Evolutionary conservation across 2,888 invertebrate genomes (phyloP).

Genomic region (Microchrysa polita): DNA sequence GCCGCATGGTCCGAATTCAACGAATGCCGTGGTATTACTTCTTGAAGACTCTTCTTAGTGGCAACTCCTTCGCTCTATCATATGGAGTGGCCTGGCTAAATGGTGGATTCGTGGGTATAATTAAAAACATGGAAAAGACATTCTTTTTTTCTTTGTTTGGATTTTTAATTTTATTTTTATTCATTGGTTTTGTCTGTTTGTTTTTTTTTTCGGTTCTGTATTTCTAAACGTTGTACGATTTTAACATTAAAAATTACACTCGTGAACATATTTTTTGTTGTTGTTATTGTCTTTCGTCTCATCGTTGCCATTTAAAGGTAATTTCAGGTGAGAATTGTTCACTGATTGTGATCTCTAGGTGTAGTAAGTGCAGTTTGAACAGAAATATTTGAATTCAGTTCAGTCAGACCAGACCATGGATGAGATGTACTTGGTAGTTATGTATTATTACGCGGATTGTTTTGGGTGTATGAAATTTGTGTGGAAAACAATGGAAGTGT

Average conservation of each 20-base stretch:
- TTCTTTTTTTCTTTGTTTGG: too few relatives aligned
- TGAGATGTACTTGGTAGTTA: too few relatives aligned
- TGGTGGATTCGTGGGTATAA: background rate
- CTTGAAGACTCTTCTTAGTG: background rate
- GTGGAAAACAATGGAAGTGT: too few relatives aligned
- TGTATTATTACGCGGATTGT: too few relatives aligned
- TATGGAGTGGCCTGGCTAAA: background rate
- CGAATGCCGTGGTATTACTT: background rate
- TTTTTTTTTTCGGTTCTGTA: background rate
- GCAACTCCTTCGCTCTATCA: background rate
- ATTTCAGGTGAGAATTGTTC: slow-evolving; percentile 50
- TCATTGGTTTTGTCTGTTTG: too few relatives aligned
- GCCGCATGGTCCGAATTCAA: slow-evolving; percentile 10
- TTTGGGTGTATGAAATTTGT: too few relatives aligned
- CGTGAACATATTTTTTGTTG: slow-evolving; percentile 46
- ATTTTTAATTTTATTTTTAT: slow-evolving; percentile 21
- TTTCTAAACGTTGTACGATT: slow-evolving; percentile 21
- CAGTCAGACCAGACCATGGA: background rate
- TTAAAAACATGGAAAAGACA: slow-evolving; percentile 36
- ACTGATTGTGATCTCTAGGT: slow-evolving; percentile 32
- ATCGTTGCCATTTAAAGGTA: slow-evolving; percentile 48
- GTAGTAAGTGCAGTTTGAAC: background rate
- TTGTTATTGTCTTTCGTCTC: slow-evolving; percentile 47
- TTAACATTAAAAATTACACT: slow-evolving; percentile 43
- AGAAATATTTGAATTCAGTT: slow-evolving; percentile 33